phyloP scores from a whole-genome alignment of 2,888 invertebrate species.

The Steinernema scapterisci region DNA sequence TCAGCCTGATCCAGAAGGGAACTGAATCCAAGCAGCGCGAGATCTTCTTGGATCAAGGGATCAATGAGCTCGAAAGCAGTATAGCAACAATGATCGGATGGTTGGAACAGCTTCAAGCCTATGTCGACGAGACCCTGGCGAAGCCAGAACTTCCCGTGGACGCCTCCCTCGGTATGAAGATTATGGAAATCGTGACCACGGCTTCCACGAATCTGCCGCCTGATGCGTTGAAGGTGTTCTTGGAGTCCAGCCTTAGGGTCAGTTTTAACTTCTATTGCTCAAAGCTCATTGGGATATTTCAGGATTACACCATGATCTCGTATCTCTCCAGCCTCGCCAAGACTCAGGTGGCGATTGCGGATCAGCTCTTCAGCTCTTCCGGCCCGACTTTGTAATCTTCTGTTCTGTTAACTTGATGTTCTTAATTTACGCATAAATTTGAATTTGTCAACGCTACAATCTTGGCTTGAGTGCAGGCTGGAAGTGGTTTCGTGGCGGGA shows the following conservation, averaged over 20 bases:
- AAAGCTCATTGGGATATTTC: not conserved
- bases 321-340: conserved; percentile 93
- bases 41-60: conserved; percentile 72
- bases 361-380: conserved; percentile 75
- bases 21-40: conserved; percentile 70
- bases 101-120: conserved; percentile 69
- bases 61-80: conserved; percentile 84
- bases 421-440: too few relatives aligned
- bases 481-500: too few relatives aligned
- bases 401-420: too few relatives aligned
- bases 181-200: conserved; percentile 85
- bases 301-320: conserved; percentile 93
- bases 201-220: conserved; percentile 84
- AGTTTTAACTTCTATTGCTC: conserved; percentile 39
- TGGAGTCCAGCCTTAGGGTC: conserved; percentile 90
- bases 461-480: too few relatives aligned
- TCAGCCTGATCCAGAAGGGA: conserved; percentile 58
- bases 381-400: not conserved
- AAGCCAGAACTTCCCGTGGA: conserved; percentile 72
- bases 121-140: conserved; percentile 78
- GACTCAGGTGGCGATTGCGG: conserved; percentile 92
- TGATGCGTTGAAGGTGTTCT: conserved; percentile 89
- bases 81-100: conserved; percentile 76
- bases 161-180: conserved; percentile 82
- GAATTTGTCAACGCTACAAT: too few relatives aligned